phyloP scores from a whole-genome alignment of 2,888 invertebrate species.

The Eubasilissa splendida region DNA sequence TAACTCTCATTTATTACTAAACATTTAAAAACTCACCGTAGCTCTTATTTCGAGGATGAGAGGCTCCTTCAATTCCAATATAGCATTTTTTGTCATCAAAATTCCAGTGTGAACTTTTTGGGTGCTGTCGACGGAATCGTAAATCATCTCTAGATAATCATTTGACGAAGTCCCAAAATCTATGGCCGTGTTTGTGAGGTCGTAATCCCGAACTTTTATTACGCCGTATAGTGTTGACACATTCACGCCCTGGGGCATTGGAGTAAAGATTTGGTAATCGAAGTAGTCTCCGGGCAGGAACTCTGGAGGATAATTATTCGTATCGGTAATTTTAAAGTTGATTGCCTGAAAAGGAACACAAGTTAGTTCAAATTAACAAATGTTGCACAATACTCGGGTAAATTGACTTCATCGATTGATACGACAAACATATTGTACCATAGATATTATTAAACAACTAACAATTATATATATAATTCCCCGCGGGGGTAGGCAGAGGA shows the following conservation, averaged over 20 bases:
- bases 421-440: no score
- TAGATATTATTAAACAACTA: no score
- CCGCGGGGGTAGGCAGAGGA: no score
- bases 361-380: no score
- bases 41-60: slow-evolving; percentile 65
- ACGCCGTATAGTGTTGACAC: slow-evolving; percentile 67
- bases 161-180: slow-evolving; percentile 65
- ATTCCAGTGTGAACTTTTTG: slow-evolving; percentile 66
- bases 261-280: slow-evolving; percentile 68
- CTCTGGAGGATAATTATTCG: slow-evolving; percentile 69
- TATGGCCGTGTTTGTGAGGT: slow-evolving; percentile 69
- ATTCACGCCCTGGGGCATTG: slow-evolving; percentile 66
- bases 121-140: slow-evolving; percentile 62
- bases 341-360: slow-evolving; percentile 65
- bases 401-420: no score
- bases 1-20: no score
- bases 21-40: slow-evolving; percentile 63
- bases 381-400: no score
- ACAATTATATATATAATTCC: no score
- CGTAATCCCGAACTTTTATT: slow-evolving; percentile 70
- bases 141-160: slow-evolving; percentile 65
- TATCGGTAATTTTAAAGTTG: slow-evolving; percentile 66
- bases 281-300: slow-evolving; percentile 64
- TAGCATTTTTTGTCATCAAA: slow-evolving; percentile 64
- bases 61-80: slow-evolving; percentile 65